Conservation (phyloP, 1,140 invertebrate species). For the Lutraria rhynchaena region DNA sequence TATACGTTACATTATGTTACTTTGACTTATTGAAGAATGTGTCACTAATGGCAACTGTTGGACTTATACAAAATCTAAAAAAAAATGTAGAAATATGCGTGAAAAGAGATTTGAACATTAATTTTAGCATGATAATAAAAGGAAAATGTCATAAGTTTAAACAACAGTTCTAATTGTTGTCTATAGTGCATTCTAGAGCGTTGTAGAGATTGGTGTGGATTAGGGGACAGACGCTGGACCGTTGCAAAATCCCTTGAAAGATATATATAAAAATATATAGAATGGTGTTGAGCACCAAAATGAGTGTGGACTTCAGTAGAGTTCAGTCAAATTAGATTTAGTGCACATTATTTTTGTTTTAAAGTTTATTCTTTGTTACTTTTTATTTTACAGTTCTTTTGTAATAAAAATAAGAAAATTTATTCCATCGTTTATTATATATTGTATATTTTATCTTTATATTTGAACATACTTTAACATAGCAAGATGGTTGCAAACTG, state of each 20-base stretch:
- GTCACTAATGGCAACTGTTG: too few relatives aligned
- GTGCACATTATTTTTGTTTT: constrained; percentile 42
- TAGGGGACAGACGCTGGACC: not conserved
- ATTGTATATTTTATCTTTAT: too few relatives aligned
- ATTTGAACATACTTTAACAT: too few relatives aligned
- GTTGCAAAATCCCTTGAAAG: not conserved
- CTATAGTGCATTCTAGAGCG: not conserved
- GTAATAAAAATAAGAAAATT: constrained; percentile 20
- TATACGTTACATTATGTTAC: constrained; percentile 31
- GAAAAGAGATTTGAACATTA: too few relatives aligned
- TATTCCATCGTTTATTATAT: too few relatives aligned
- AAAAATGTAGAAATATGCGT: too few relatives aligned
- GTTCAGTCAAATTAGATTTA: constrained; percentile 36
- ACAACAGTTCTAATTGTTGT: too few relatives aligned
- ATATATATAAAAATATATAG: not conserved
- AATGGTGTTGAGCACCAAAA: constrained; percentile 16
- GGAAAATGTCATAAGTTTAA: too few relatives aligned
- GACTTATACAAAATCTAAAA: too few relatives aligned
- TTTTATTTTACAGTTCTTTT: constrained; percentile 31
- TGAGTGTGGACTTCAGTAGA: not conserved
- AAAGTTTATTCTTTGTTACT: constrained; percentile 41
- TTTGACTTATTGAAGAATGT: not conserved
- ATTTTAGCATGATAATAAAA: too few relatives aligned
- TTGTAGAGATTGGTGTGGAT: too few relatives aligned
- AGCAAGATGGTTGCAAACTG: too few relatives aligned